Percentiles rank a stretch among this genome's conserved stretches.
These are phyloP conservation scores for Melipona quadrifasciata DNA, from an alignment of 1,140 invertebrate genomes.

Conservation along the genomic window DNA sequence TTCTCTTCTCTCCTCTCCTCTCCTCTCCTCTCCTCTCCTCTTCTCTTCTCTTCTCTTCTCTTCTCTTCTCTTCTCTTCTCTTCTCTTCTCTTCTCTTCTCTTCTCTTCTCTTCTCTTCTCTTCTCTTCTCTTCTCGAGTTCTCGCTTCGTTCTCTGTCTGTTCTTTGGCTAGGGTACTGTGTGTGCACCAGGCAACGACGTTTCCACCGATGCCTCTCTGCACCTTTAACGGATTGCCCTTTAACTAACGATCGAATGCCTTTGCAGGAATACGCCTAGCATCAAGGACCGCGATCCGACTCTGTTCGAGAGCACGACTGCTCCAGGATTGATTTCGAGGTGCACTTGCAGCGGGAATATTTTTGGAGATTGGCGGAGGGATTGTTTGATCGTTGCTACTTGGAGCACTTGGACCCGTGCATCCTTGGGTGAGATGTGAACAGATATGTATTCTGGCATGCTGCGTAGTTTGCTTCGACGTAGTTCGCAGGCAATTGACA, in stretches of 20 bases:
- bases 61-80: not conserved
- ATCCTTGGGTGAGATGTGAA: not conserved
- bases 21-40: no score
- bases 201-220: not conserved
- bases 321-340: not conserved
- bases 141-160: not conserved
- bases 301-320: not conserved
- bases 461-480: not conserved
- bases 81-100: not conserved
- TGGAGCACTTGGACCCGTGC: not conserved
- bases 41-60: not conserved
- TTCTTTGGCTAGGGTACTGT: constrained; percentile 32
- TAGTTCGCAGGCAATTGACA: not conserved
- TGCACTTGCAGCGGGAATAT: not conserved
- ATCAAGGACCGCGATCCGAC: not conserved
- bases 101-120: not conserved
- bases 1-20: not conserved
- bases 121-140: no score
- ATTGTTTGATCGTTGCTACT: not conserved
- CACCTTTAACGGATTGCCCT: constrained; percentile 53
- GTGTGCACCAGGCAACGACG: not conserved
- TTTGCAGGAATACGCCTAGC: constrained; percentile 22
- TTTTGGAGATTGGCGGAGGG: not conserved
- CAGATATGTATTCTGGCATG: no score
- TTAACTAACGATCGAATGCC: constrained; percentile 53